These are phyloP conservation scores for Tetramorium simillimum DNA, from an alignment of 1,140 invertebrate genomes.

Conservation along the genomic window DNA sequence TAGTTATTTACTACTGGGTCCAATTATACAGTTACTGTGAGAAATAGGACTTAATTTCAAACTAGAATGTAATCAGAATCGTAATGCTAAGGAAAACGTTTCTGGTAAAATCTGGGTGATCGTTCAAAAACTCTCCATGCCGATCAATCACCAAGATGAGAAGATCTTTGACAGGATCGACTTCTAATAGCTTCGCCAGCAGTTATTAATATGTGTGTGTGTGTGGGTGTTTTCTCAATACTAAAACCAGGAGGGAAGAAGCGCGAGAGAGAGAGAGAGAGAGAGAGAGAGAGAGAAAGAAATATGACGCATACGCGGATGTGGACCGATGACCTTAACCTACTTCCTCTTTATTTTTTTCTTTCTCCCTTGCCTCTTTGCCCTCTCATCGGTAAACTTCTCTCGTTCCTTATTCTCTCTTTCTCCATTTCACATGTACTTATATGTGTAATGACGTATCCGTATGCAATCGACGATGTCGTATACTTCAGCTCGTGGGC, in stretches of 20 bases:
- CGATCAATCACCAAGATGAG: conserved; percentile 17
- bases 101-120: not conserved
- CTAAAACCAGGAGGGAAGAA: conserved; percentile 62
- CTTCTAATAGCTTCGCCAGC: not conserved
- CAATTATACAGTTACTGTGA: conserved; percentile 11
- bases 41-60: conserved; percentile 1
- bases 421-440: not conserved
- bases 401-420: conserved; percentile 9
- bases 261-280: conserved; percentile 26
- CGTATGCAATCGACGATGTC: not conserved
- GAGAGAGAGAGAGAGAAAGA: conserved; percentile 38
- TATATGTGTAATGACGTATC: not conserved
- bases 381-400: not conserved
- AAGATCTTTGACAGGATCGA: not conserved
- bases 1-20: not conserved
- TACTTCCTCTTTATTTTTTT: conserved; percentile 61
- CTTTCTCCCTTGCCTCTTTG: not conserved
- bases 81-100: not conserved
- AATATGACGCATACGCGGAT: conserved; percentile 60
- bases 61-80: not conserved
- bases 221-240: conserved; percentile 69
- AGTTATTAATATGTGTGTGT: conserved; percentile 44
- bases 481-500: not conserved
- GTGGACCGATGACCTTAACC: conserved; percentile 74
- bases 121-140: not conserved